Percentiles rank a stretch among this genome's conserved stretches.
phyloP scores from a whole-genome alignment of 2,113 vertebrate genomes.

The Anarrhichthys ocellatus region DNA sequence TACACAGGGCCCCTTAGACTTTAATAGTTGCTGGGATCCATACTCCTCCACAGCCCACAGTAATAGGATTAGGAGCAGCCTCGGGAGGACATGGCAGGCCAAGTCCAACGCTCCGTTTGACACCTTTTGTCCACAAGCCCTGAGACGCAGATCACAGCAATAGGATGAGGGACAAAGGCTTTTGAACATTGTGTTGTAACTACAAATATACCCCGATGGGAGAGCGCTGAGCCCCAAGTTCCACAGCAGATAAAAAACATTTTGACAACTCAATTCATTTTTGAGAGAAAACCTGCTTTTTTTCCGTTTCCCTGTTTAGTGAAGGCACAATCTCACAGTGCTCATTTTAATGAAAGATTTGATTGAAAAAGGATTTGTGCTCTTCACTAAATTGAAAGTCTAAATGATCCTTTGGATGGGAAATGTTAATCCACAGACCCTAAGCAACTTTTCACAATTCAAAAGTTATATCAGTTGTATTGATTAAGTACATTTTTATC shows the following conservation, averaged over 20 bases:
- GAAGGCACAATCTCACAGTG: neutral
- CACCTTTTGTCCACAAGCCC: conserved; percentile 78
- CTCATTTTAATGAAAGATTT: neutral
- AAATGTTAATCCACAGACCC: neutral
- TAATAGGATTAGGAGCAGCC: conserved; percentile 83
- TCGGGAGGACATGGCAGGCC: conserved; percentile 68
- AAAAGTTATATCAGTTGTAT: neutral
- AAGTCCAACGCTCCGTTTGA: conserved; percentile 78
- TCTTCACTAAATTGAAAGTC: neutral
- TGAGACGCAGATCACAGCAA: conserved; percentile 73
- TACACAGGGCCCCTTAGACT: conserved; percentile 57
- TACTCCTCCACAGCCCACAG: conserved; percentile 52
- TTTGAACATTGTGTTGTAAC: conserved; percentile 77
- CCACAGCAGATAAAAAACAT: conserved; percentile 39
- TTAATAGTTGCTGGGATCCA: conserved; percentile 61
- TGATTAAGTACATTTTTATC: neutral
- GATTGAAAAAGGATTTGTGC: neutral
- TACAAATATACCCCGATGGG: conserved; percentile 78
- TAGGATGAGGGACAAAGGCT: conserved; percentile 77
- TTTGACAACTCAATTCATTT: conserved; percentile 76
- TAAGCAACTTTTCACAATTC: neutral
- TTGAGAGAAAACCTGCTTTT: neutral
- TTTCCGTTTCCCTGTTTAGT: neutral
- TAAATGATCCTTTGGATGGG: neutral
- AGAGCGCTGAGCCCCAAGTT: conserved; percentile 59